Base-by-base conservation (phyloP, 2,113 vertebrate genomes). In the Ceyx cyanopectus region DNA sequence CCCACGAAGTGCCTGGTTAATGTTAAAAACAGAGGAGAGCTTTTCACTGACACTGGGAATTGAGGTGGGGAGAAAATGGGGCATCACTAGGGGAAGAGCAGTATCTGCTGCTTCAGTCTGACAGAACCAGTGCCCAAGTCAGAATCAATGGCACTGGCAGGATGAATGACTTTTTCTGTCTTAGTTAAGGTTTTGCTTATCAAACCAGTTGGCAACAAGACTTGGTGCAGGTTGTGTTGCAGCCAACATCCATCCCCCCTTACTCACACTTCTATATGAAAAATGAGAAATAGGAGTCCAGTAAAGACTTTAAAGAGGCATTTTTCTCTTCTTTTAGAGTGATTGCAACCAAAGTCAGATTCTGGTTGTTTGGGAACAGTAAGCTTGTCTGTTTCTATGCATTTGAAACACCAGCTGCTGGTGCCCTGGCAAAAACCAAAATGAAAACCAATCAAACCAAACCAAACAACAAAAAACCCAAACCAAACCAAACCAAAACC, bases 1-100 rank as follows among this genome's bases (percentile, higher is more conserved):
- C 83, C 81, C 94, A 95, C 48, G 41, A 82, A 62, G 32, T 60
- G 79, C 74, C 95, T 96, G 58, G 34, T 89, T 46, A 57, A 60
- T 9, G 41, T 43, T 30, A 86, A 88, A 78, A 72, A 34, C 14
- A 80, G 79, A 58, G 10, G n/a, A 61, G 6, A 75, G 19, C 7
- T 81, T 69, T 58, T 81, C 23, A 84, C 20, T 63, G 48, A 63
- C 29, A n/a, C 19, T 46, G 43, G 58, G 82, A 82, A 85, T 5
- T 11, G 21, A n/a, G 18, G 72, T 68, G n/a, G 32, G 27, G 14
- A 20, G 37, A 58, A 80, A 85, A 79, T 18, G 19, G 20, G n/a
- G 4, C 24, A 87, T 45, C 13, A 10, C 1, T 0, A 32, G 13
- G 21, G 17, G 45, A 81, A 73, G 30, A 43, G 37, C 9, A 69